These are phyloP conservation scores for Alca torda DNA, from an alignment of 2,797 vertebrate genomes.

Conservation along the genomic window DNA sequence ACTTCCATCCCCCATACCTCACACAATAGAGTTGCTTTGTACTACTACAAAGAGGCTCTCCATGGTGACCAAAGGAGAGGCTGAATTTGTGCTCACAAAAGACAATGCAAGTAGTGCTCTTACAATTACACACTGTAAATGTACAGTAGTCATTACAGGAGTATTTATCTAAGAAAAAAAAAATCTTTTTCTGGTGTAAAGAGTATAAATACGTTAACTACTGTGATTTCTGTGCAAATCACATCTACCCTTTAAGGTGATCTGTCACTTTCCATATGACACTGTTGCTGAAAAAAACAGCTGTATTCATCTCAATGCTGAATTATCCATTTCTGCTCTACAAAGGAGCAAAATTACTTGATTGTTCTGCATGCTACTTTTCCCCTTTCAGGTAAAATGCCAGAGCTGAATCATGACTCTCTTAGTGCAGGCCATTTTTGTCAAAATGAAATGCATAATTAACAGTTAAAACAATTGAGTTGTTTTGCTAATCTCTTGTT, in stretches of 20 bases:
- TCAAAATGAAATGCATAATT: conserved; percentile 43
- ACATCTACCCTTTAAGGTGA: not conserved
- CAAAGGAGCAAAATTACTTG: not conserved
- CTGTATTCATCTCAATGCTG: not conserved
- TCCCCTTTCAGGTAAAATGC: conserved; percentile 8
- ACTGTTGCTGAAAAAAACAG: not conserved
- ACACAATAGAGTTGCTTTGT: not conserved
- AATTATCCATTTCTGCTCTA: not conserved
- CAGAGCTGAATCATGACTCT: conserved; percentile 13
- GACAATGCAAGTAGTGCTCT: not conserved
- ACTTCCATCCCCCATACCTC: not conserved
- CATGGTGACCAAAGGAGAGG: not conserved
- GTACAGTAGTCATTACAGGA: not conserved
- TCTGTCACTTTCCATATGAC: not conserved
- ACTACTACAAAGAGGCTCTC: not conserved
- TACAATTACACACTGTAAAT: not conserved
- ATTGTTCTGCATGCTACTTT: conserved; percentile 8
- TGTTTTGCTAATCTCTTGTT: conserved; percentile 41
- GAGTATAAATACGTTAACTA: not conserved
- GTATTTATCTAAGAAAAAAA: not conserved
- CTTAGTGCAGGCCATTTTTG: not conserved
- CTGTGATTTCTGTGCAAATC: not conserved
- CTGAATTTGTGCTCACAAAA: not conserved
- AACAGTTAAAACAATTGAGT: conserved; percentile 48
- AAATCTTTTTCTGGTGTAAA: not conserved